A percentile compares a stretch with the other conserved stretches of the same genome.
Evolutionary conservation across 2,797 vertebrate genomes (phyloP).

Genomic region (Microctenopoma stevenorrisi): DNA sequence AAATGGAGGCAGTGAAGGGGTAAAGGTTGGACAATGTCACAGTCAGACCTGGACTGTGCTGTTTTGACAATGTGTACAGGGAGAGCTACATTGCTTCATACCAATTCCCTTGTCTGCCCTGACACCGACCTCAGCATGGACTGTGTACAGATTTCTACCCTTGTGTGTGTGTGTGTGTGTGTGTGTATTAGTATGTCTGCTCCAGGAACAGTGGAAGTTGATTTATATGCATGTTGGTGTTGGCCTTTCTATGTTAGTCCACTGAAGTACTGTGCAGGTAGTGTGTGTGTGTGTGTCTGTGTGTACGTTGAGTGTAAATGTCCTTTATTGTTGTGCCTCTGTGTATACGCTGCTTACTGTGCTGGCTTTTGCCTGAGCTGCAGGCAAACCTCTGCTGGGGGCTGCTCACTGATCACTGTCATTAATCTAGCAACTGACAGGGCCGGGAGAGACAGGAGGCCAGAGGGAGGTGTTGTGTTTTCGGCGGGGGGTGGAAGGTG

Average conservation of each 20-base stretch:
- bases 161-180: conserved; percentile 35
- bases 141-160: conserved; percentile 65
- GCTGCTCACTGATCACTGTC: conserved; percentile 84
- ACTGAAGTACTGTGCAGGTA: conserved; percentile 39
- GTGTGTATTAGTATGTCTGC: conserved; percentile 34
- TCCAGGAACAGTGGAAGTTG: conserved; percentile 27
- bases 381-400: conserved; percentile 79
- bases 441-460: conserved; percentile 67
- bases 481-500: conserved; percentile 41
- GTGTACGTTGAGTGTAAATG: conserved; percentile 46
- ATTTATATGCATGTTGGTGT: conserved; percentile 63
- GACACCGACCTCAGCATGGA: conserved; percentile 41
- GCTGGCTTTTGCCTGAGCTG: conserved; percentile 74
- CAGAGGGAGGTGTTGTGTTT: conserved; percentile 31
- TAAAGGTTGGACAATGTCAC: conserved; percentile 62
- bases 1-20: conserved; percentile 44
- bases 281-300: conserved; percentile 25
- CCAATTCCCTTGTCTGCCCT: conserved; percentile 28
- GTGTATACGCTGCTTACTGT: conserved; percentile 58
- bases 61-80: conserved; percentile 40
- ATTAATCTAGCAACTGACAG: conserved; percentile 87
- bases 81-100: conserved; percentile 36
- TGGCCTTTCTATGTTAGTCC: conserved; percentile 59
- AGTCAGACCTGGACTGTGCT: conserved; percentile 43
- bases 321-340: conserved; percentile 34